Evolutionary conservation across 1,140 invertebrate species (phyloP), one percentile per base, ranked within the genome.

Genomic region (Zaprionus vittiger): DNA sequence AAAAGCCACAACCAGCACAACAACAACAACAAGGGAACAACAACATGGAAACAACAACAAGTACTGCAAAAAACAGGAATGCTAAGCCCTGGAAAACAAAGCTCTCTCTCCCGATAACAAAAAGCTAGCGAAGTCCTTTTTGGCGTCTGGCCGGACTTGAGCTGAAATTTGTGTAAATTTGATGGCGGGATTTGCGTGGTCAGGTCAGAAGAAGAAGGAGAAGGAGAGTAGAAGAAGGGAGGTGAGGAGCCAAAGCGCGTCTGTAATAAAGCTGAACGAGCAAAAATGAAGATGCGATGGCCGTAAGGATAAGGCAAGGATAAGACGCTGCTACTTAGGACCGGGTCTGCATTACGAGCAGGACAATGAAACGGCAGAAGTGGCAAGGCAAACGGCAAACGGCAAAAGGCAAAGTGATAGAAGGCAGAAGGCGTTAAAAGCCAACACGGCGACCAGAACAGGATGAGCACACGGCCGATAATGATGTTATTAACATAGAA

Each of bases 401-500:
- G 64, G 79, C 69, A 61, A 52, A 62, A 54, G 61, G 49, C 57
- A 78, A 73, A 62, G 61, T 62, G 41, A 47, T n/a, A 47, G 41
- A 47, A 47, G 41, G 41, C 41, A 47, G 68, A 80, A 84, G 81
- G 81, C 81, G 81, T 81, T 89, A 87, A 89, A 87, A 84, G 85
- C 80, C 74, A 89, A 34, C 62, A 70, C n/a, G 20, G 41, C 15
- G 41, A 60, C 17, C 7, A 24, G 26, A 37, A 20, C 14, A 17
- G 41, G 9, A 20, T 12, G 37, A 52, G 47, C 14, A 56, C 52
- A 22, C 73, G 55, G 64, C 74, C 80, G 79, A 89, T 90, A 89
- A 89, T 90, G 81, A 82, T 89, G 85, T 90, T 89, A 89, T 89
- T 89, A 89, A 79, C 84, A 89, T 81, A 76, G 78, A 83, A 89